Conservation (phyloP, 2,888 invertebrate species). For the Eupithecia dodoneata region DNA sequence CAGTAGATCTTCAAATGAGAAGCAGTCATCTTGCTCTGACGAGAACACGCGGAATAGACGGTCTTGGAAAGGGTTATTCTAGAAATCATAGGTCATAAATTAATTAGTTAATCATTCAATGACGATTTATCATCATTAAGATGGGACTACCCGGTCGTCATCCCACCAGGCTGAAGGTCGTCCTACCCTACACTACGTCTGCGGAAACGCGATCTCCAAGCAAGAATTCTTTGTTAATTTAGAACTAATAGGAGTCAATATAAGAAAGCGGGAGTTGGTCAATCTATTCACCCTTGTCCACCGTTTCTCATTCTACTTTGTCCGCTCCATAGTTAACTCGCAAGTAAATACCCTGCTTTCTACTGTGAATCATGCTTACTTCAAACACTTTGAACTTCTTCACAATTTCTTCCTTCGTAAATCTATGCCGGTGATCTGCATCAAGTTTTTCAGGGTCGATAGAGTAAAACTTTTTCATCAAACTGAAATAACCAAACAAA, state of each 20-base stretch:
- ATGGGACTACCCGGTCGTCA: too few species aligned
- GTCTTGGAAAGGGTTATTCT: constrained; percentile 90
- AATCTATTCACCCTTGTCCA: neutral
- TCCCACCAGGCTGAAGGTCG: too few species aligned
- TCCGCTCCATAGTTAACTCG: neutral
- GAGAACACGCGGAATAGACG: constrained; percentile 90
- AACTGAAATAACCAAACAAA: constrained; percentile 60
- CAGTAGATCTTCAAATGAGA: constrained; percentile 91
- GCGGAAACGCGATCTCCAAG: neutral
- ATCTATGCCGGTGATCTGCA: constrained; percentile 77
- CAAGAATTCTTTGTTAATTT: neutral
- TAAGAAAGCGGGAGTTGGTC: neutral
- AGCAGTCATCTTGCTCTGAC: constrained; percentile 85
- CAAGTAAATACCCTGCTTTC: neutral
- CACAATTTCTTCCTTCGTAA: constrained; percentile 80
- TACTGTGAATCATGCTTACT: constrained; percentile 62
- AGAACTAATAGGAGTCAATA: neutral
- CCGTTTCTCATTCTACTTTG: neutral
- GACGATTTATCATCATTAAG: neutral
- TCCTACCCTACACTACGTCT: neutral
- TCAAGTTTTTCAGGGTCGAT: constrained; percentile 74
- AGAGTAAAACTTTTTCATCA: constrained; percentile 84
- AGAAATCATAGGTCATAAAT: constrained; percentile 2
- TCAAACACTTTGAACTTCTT: constrained; percentile 87
- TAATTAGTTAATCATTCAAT: neutral